Evolutionary conservation across 1,140 invertebrate genomes (phyloP), one percentile per base, ranked within the genome.

Genomic region (Radopholus similis): DNA sequence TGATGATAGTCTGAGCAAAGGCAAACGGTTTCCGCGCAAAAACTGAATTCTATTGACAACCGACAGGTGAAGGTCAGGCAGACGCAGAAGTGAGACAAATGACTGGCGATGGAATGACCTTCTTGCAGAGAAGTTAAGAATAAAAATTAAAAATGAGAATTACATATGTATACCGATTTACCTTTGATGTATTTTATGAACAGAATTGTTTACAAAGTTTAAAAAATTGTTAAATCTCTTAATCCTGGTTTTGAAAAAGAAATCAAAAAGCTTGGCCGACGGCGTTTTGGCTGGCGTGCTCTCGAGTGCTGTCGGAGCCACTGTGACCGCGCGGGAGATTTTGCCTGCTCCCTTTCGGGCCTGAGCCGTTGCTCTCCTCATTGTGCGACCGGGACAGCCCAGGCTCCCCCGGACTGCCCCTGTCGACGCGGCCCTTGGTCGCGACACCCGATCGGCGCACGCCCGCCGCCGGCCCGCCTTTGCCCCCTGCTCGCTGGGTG

Each of bases 291-390:
- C 21, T 34, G 37, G 34, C 8, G 40, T 60, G 58, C 58, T 60
- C 59, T 38, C 65, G 63, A 53, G 40, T 54, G 65, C 65, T 4
- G n/a, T 67, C 65, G 40, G 58, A 67, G 49, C 62, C 65, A 67
- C 58, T 64, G 57, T 64, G 37, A 66, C 65, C 65, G 63, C 37
- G 65, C 65, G 65, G 65, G 30, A 32, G 51, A 34, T 67, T 67
- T 67, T 66, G 65, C 51, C 65, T 67, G 65, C 65, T 67, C 42
- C 65, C 65, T 67, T 67, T 40, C 38, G 65, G 65, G 42, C 65
- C 65, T 67, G 58, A 67, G 51, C 65, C 65, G 38, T 44, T 67
- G 62, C 65, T 23, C 49, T 18, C 28, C 65, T 68, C 65, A 57
- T 67, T 67, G 35, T 59, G 53, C 65, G 49, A 68, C 65, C 55